Conservation (phyloP, 1,140 invertebrate species). For the Diabrotica undecimpunctata region DNA sequence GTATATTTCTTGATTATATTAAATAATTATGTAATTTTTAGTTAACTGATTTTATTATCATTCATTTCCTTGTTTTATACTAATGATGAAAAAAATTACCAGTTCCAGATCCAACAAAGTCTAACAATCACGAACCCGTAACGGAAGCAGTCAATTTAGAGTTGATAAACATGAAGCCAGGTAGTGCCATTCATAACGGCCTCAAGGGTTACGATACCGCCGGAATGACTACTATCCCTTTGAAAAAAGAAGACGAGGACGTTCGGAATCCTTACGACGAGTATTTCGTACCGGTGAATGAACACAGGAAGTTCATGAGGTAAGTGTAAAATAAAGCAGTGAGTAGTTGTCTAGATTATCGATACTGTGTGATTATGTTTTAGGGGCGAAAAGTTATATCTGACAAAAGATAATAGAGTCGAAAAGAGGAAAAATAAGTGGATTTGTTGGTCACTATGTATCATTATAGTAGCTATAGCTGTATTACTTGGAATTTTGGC, state of each 20-base stretch:
- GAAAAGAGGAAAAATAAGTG: constrained; percentile 63
- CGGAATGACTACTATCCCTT: constrained; percentile 44
- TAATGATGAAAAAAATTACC: background rate
- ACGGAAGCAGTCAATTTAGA: constrained; percentile 75
- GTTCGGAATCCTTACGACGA: constrained; percentile 74
- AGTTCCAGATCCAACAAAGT: background rate
- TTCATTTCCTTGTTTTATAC: no score
- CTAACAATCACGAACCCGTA: constrained; percentile 34
- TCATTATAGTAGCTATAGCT: constrained; percentile 58
- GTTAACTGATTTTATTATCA: no score
- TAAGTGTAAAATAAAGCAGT: constrained; percentile 44
- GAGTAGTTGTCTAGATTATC: no score
- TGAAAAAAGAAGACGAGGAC: constrained; percentile 69
- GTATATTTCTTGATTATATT: no score
- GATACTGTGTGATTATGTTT: constrained; percentile 43
- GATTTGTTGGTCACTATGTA: constrained; percentile 61
- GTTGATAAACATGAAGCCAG: constrained; percentile 70
- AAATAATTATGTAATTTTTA: no score
- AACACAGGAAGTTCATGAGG: constrained; percentile 81
- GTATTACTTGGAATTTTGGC: constrained; percentile 69
- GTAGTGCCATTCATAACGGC: constrained; percentile 48
- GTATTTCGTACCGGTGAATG: constrained; percentile 80
- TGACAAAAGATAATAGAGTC: constrained; percentile 73
- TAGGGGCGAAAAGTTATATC: constrained; percentile 77
- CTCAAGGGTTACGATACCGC: constrained; percentile 43